Conservation (phyloP, 2,888 invertebrate species). For the Ischnus inquisitorius region DNA sequence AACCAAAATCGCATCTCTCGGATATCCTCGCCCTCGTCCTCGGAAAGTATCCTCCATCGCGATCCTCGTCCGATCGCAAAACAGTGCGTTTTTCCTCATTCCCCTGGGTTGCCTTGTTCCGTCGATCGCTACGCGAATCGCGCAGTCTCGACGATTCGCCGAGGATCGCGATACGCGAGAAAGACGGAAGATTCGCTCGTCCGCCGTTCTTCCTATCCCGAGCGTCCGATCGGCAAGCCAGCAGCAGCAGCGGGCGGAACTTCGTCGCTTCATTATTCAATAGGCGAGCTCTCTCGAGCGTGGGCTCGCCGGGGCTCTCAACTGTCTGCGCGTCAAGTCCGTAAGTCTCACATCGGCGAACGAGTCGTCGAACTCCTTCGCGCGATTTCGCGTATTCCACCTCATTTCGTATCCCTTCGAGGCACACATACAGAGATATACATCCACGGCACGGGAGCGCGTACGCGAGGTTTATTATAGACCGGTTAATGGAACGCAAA, state of each 20-base stretch:
- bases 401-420: constrained; percentile 10
- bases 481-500: constrained; percentile 69
- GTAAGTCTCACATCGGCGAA: constrained; percentile 15
- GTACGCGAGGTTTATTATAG: constrained; percentile 59
- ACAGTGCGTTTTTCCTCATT: background rate
- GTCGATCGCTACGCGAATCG: constrained; percentile 6
- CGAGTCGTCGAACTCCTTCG: constrained; percentile 4
- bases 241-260: constrained; percentile 35
- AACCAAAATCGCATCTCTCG: background rate
- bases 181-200: constrained; percentile 25
- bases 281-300: constrained; percentile 41
- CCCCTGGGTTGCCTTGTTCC: background rate
- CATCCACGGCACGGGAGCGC: constrained; percentile 8
- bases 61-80: background rate
- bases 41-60: background rate
- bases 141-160: constrained; percentile 11
- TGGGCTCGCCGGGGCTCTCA: constrained; percentile 41
- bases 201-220: constrained; percentile 13
- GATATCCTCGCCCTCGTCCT: no score
- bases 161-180: background rate
- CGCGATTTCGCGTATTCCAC: constrained; percentile 46
- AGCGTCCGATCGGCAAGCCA: constrained; percentile 30
- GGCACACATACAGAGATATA: constrained; percentile 12
- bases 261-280: constrained; percentile 64
- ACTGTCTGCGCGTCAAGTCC: constrained; percentile 51